Evolutionary conservation across 2,797 vertebrate genomes (phyloP).

Genomic region (Champsocephalus esox): DNA sequence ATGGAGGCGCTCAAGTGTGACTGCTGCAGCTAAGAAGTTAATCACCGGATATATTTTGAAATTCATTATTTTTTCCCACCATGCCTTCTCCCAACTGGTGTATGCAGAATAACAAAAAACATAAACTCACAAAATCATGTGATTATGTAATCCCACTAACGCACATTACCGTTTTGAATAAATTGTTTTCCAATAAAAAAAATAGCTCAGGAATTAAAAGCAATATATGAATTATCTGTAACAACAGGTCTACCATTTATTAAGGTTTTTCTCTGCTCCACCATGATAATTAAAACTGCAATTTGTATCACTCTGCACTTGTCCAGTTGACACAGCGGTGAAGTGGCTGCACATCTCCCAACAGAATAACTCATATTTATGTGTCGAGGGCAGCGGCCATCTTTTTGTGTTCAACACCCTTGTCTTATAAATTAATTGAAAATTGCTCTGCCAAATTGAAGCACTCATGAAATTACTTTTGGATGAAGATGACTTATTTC

Average conservation of each 20-base stretch:
- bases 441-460: conserved; percentile 39
- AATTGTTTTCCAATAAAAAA: conserved; percentile 16
- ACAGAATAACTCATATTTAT: conserved; percentile 4
- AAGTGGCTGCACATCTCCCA: conserved; percentile 14
- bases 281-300: not conserved
- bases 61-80: not conserved
- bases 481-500: conserved; percentile 21
- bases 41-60: conserved; percentile 45
- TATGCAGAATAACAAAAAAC: conserved; percentile 29
- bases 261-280: not conserved
- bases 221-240: not conserved
- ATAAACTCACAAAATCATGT: not conserved
- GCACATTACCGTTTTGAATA: conserved; percentile 14
- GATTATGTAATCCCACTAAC: not conserved
- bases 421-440: conserved; percentile 69
- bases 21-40: conserved; percentile 43
- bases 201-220: not conserved
- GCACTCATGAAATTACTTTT: conserved; percentile 23
- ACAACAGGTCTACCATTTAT: not conserved
- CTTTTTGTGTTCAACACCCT: conserved; percentile 59
- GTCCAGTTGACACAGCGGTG: not conserved
- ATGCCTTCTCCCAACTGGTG: conserved; percentile 1
- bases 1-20: conserved; percentile 42
- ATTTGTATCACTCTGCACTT: conserved; percentile 2
- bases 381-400: conserved; percentile 14